Percentiles rank a stretch among this genome's conserved stretches.
Conservation (phyloP, 23 tunicate genomes). For the Diplosoma virens region DNA sequence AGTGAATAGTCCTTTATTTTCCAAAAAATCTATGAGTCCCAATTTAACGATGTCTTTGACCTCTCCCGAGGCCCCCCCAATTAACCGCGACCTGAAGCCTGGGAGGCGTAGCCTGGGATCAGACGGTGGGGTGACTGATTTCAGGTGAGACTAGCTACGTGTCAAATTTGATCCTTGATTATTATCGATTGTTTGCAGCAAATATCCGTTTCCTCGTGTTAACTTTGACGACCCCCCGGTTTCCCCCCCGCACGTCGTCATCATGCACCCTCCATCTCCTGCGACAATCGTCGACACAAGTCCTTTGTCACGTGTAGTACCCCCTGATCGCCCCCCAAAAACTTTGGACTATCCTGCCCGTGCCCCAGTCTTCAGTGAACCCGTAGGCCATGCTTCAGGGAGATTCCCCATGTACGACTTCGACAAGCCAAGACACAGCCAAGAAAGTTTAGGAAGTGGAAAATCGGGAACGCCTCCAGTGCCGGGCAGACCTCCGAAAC, state of each 20-base stretch:
- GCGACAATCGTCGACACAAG: background rate
- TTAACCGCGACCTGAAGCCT: conserved; percentile 81
- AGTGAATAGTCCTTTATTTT: conserved; percentile 13
- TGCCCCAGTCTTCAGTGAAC: conserved; percentile 39
- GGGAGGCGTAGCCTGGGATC: conserved; percentile 77
- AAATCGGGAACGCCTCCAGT: background rate
- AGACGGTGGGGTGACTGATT: conserved; percentile 49
- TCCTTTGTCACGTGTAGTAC: conserved; percentile 6
- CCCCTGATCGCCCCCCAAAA: conserved; percentile 82
- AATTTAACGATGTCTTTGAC: background rate
- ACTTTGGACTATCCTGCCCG: conserved; percentile 24
- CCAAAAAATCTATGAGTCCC: background rate
- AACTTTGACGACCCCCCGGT: conserved; percentile 50
- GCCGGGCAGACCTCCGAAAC: conserved; percentile 71
- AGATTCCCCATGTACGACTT: conserved; percentile 3
- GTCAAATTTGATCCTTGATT: background rate
- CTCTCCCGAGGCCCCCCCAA: conserved; percentile 70
- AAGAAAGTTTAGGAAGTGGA: background rate
- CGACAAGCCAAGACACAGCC: background rate
- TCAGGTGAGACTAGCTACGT: conserved; percentile 4
- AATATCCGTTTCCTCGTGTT: background rate
- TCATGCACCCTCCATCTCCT: conserved; percentile 41
- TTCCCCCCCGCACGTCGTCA: conserved; percentile 68
- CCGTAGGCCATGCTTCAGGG: conserved; percentile 25
- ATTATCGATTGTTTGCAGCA: background rate